These are phyloP conservation scores for Cepaea hortensis DNA, from an alignment of 2,888 invertebrate species.

Conservation along the genomic window DNA sequence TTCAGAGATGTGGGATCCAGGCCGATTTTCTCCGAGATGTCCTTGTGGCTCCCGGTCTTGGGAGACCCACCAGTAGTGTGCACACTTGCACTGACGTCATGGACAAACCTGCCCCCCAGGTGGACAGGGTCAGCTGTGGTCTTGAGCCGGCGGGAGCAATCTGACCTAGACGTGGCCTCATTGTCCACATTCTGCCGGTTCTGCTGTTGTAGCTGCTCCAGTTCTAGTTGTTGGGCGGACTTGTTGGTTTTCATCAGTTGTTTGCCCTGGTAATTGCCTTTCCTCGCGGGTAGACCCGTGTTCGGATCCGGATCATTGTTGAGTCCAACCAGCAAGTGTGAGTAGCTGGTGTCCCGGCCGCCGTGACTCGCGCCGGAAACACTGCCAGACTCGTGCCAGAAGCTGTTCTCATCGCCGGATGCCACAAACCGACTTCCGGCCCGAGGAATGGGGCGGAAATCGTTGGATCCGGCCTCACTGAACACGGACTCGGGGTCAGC, in stretches of 20 bases:
- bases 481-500: constrained; percentile 46
- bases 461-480: constrained; percentile 37
- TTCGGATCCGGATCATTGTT: neutral
- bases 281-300: neutral
- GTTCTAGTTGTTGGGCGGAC: neutral
- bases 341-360: neutral
- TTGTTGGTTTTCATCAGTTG: neutral
- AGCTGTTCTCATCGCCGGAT: neutral
- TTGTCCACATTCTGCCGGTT: too few relatives aligned
- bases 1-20: constrained; percentile 12
- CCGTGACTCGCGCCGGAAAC: neutral
- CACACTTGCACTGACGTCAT: neutral
- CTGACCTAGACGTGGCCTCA: too few relatives aligned
- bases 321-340: neutral
- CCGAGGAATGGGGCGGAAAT: neutral
- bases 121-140: neutral
- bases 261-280: neutral
- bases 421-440: neutral
- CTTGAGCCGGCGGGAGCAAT: too few relatives aligned
- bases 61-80: neutral
- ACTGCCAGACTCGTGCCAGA: neutral
- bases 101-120: too few relatives aligned
- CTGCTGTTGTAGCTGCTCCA: neutral
- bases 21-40: neutral
- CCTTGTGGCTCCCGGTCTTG: neutral